Conservation (phyloP, 2,113 vertebrate species). For the Aspidoscelis tigris region DNA sequence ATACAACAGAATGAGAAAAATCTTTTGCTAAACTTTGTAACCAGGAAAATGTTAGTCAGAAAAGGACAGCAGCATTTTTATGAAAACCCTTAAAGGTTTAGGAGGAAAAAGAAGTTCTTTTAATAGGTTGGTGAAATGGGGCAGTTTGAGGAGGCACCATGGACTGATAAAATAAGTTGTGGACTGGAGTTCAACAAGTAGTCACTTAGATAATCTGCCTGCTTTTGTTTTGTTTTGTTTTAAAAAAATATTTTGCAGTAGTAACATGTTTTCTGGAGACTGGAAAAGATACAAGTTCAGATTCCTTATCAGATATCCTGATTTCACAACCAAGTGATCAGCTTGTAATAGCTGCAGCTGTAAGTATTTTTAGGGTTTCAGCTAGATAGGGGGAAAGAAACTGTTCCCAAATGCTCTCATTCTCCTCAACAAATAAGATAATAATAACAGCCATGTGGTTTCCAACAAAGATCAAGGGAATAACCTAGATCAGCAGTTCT, state of each 20-base stretch:
- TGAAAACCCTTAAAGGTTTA: too few relatives aligned
- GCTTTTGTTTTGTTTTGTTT: too few relatives aligned
- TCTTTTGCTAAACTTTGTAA: too few relatives aligned
- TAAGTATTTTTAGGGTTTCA: constrained; percentile 43
- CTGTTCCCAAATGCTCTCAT: background rate
- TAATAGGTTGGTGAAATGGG: too few relatives aligned
- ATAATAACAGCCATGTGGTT: too few relatives aligned
- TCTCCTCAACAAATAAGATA: background rate
- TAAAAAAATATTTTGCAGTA: constrained; percentile 23
- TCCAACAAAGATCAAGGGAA: too few relatives aligned
- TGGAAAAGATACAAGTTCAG: background rate
- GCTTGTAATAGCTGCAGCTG: background rate
- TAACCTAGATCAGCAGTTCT: too few relatives aligned
- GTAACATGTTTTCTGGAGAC: rapidly evolving
- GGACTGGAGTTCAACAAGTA: background rate
- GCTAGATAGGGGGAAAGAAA: too few relatives aligned
- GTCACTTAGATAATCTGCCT: background rate
- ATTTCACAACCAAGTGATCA: constrained; percentile 22
- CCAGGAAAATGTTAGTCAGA: too few relatives aligned
- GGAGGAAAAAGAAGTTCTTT: too few relatives aligned
- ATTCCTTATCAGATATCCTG: background rate
- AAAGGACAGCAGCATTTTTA: too few relatives aligned
- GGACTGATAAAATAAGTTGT: background rate
- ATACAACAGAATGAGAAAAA: too few relatives aligned
- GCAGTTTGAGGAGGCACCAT: background rate